Evolutionary conservation across 2,797 vertebrate genomes (phyloP).

Genomic region (Huso huso): DNA sequence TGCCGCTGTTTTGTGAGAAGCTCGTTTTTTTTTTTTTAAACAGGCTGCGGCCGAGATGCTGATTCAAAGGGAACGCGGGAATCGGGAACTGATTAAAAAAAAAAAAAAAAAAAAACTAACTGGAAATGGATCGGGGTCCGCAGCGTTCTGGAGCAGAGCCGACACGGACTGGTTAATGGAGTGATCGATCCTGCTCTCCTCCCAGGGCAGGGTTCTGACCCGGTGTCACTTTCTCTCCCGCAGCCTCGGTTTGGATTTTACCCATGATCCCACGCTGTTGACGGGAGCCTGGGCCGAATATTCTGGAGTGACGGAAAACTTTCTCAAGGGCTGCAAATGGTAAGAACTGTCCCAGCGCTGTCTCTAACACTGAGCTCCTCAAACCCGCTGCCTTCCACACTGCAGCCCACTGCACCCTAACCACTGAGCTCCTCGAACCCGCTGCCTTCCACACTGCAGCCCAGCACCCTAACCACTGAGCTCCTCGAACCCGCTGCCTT

Average conservation of each 20-base stretch:
- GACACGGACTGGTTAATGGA: too few relatives aligned
- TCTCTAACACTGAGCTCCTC: too few relatives aligned
- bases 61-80: too few relatives aligned
- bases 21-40: too few relatives aligned
- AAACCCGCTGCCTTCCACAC: neutral
- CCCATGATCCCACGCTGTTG: constrained; percentile 62
- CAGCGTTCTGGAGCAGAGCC: too few relatives aligned
- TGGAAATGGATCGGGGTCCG: too few relatives aligned
- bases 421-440: neutral
- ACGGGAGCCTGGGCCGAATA: constrained; percentile 76
- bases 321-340: constrained; percentile 86
- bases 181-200: too few relatives aligned
- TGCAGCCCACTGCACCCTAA: neutral
- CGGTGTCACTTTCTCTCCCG: constrained; percentile 15
- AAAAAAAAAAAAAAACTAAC: too few relatives aligned
- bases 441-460: neutral
- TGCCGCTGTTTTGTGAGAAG: neutral
- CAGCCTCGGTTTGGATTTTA: constrained; percentile 61
- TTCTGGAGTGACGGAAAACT: constrained; percentile 63
- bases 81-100: too few relatives aligned
- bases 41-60: too few relatives aligned
- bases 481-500: too few relatives aligned
- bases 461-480: neutral
- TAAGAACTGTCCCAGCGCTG: constrained; percentile 33
- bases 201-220: neutral